These are phyloP conservation scores for Rhamphomyia laevipes DNA, from an alignment of 2,888 invertebrate species.

Conservation along the genomic window DNA sequence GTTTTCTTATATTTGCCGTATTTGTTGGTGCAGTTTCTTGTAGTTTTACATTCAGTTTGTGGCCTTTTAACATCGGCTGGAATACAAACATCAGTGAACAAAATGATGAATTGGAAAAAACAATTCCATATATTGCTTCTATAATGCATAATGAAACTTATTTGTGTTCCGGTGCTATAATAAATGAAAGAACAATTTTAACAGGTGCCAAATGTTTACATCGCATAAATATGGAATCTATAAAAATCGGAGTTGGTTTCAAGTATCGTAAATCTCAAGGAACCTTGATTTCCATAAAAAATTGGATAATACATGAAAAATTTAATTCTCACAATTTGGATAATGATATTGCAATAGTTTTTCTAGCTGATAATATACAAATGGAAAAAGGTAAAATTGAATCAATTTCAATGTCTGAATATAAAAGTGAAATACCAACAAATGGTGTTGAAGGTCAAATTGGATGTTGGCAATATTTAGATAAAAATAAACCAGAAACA, in stretches of 20 bases:
- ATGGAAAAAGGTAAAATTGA: conserved; percentile 31
- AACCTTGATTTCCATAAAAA: conserved; percentile 14
- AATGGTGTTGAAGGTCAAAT: neutral
- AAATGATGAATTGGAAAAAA: too few relatives aligned
- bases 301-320: conserved; percentile 16
- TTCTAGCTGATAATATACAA: conserved; percentile 37
- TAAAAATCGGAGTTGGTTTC: conserved; percentile 24
- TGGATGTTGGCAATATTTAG: too few relatives aligned
- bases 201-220: conserved; percentile 32
- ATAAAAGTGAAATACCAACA: conserved; percentile 15
- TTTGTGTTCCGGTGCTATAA: conserved; percentile 27
- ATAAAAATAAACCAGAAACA: too few relatives aligned
- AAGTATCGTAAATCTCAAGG: conserved; percentile 16
- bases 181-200: conserved; percentile 27
- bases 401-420: conserved; percentile 25
- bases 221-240: conserved; percentile 3
- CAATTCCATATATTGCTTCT: conserved; percentile 32
- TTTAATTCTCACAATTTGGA: conserved; percentile 36
- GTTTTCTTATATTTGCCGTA: too few relatives aligned
- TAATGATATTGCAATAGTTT: conserved; percentile 44
- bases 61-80: too few relatives aligned
- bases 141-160: conserved; percentile 20
- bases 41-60: too few relatives aligned
- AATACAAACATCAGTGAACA: too few relatives aligned
- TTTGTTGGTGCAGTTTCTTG: too few relatives aligned